These are phyloP conservation scores for Gonatopus flavifemur DNA, from an alignment of 1,140 invertebrate species.

Conservation along the genomic window DNA sequence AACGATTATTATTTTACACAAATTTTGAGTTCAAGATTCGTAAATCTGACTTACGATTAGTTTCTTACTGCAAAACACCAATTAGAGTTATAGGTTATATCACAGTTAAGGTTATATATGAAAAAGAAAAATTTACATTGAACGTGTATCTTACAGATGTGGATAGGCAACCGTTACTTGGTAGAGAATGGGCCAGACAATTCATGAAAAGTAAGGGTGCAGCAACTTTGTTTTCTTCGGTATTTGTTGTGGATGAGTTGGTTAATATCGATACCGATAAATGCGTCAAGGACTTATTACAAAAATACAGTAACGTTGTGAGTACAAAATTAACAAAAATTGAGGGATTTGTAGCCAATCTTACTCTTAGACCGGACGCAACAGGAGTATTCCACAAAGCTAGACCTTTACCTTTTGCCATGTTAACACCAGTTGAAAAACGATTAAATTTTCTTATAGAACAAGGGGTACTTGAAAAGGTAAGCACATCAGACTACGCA, in stretches of 20 bases:
- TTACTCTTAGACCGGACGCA: constrained; percentile 6
- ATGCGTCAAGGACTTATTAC: neutral
- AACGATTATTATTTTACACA: too few species aligned
- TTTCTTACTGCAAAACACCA: too few species aligned
- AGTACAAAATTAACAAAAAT: neutral
- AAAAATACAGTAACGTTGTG: neutral
- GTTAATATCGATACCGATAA: neutral
- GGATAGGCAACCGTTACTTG: too few species aligned
- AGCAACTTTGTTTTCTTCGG: too few species aligned
- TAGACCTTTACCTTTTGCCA: constrained; percentile 41
- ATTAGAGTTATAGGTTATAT: too few species aligned
- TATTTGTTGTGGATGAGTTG: too few species aligned
- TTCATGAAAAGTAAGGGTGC: too few species aligned
- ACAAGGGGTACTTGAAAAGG: constrained; percentile 16
- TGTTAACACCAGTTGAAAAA: constrained; percentile 42
- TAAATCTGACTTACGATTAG: too few species aligned
- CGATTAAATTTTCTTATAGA: constrained; percentile 45
- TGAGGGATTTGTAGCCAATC: neutral
- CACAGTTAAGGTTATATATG: too few species aligned
- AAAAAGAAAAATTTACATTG: too few species aligned
- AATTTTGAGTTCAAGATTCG: too few species aligned
- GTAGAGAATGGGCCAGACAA: neutral
- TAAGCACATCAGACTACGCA: constrained; percentile 39
- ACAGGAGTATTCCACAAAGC: constrained; percentile 28
- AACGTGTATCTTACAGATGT: too few species aligned